A percentile compares a stretch with the other conserved stretches of the same genome.
Evolutionary conservation across 2,888 invertebrate species (phyloP).

Genomic region (Alloplasta piceator): DNA sequence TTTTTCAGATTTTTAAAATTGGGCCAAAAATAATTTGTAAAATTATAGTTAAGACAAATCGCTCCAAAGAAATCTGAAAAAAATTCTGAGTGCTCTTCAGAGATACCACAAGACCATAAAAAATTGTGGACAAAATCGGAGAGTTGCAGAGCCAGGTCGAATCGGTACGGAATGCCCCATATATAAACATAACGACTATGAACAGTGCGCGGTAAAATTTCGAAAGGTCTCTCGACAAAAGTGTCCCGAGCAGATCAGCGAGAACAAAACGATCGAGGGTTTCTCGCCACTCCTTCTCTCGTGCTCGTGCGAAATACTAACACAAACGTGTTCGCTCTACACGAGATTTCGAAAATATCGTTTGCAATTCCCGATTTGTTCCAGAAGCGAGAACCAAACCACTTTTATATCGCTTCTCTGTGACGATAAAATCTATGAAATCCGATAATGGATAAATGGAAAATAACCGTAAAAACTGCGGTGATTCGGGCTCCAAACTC

Average conservation of each 20-base stretch:
- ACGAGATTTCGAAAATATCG: constrained; percentile 21
- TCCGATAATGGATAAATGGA: constrained; percentile 37
- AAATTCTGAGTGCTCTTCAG: too few relatives aligned
- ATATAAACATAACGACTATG: constrained; percentile 9
- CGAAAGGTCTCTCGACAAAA: constrained; percentile 37
- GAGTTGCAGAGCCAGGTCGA: too few relatives aligned
- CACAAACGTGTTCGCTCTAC: constrained; percentile 36
- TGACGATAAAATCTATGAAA: constrained; percentile 17
- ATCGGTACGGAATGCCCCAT: too few relatives aligned
- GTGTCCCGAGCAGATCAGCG: constrained; percentile 1
- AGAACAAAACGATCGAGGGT: background rate
- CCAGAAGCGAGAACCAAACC: constrained; percentile 28
- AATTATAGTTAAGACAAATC: too few relatives aligned
- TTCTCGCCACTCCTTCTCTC: constrained; percentile 51
- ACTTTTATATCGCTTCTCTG: constrained; percentile 5
- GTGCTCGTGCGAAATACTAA: constrained; percentile 34
- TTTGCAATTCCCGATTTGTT: constrained; percentile 59
- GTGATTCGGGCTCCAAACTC: background rate
- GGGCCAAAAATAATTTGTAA: too few relatives aligned
- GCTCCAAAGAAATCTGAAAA: too few relatives aligned
- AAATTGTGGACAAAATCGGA: too few relatives aligned
- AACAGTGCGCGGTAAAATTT: constrained; percentile 8
- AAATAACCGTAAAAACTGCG: constrained; percentile 26
- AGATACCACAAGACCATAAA: too few relatives aligned
- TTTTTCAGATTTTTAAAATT: too few relatives aligned